Percentiles rank a stretch among this genome's conserved stretches.
Conservation (phyloP, 1,140 invertebrate genomes). For the Hesperophylax magnus region DNA sequence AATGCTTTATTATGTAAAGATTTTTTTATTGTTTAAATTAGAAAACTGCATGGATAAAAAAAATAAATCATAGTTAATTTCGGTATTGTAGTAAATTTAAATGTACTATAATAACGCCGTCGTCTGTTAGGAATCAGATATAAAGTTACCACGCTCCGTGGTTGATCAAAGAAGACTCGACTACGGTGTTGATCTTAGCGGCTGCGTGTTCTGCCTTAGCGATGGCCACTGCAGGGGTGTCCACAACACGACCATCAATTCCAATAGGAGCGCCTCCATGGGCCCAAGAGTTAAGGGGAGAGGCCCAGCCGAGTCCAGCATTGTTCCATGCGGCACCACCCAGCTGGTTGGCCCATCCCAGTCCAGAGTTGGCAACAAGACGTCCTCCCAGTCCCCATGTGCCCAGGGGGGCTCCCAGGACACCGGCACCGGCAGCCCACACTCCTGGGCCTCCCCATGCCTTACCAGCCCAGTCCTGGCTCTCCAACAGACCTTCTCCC, state of each 20-base stretch:
- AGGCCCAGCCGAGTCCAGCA: neutral
- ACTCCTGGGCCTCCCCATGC: conserved; percentile 60
- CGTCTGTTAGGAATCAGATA: too few relatives aligned
- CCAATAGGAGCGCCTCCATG: conserved; percentile 56
- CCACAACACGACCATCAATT: conserved; percentile 61
- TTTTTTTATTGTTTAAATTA: too few relatives aligned
- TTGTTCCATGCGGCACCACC: neutral
- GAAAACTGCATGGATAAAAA: too few relatives aligned
- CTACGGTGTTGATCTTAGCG: conserved; percentile 60
- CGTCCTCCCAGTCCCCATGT: conserved; percentile 41
- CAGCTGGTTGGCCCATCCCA: conserved; percentile 43
- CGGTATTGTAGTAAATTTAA: too few relatives aligned
- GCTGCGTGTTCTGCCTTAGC: conserved; percentile 66
- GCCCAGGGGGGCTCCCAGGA: conserved; percentile 34
- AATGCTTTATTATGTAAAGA: too few relatives aligned
- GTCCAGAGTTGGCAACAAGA: conserved; percentile 69
- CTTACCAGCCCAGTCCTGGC: conserved; percentile 27
- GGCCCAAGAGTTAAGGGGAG: conserved; percentile 57
- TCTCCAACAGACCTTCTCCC: conserved; percentile 32
- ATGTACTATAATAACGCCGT: too few relatives aligned
- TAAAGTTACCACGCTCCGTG: too few relatives aligned
- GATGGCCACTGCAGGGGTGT: conserved; percentile 69
- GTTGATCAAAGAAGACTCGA: neutral
- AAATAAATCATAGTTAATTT: too few relatives aligned
- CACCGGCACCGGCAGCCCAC: conserved; percentile 29